Evolutionary conservation across 1,140 invertebrate species (phyloP).

Genomic region (Oedothorax gibbosus): DNA sequence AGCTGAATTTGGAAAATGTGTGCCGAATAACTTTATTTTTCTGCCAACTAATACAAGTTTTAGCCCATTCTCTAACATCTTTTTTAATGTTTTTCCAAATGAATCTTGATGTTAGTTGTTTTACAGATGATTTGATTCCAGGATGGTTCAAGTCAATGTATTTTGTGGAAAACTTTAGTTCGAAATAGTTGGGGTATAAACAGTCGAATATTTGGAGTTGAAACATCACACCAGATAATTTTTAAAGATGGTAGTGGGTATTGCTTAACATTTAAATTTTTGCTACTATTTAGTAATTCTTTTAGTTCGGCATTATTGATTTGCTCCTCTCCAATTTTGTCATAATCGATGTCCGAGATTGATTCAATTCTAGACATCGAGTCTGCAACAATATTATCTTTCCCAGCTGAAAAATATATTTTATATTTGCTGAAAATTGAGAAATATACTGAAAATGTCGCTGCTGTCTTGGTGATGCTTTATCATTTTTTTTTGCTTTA

Average conservation of each 20-base stretch:
- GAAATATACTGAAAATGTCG: neutral
- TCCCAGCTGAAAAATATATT: too few species aligned
- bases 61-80: too few species aligned
- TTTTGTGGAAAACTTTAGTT: too few species aligned
- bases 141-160: too few species aligned
- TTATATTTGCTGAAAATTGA: neutral
- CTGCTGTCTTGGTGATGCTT: neutral
- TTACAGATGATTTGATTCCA: too few species aligned
- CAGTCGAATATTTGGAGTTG: constrained; percentile 15
- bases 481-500: constrained; percentile 19
- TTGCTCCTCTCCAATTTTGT: neutral
- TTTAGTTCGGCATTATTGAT: too few species aligned
- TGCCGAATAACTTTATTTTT: too few species aligned
- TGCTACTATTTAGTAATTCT: neutral
- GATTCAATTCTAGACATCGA: neutral
- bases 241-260: neutral
- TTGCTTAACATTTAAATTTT: constrained; percentile 1
- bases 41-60: too few species aligned
- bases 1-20: too few species aligned
- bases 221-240: constrained; percentile 16
- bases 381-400: constrained; percentile 9
- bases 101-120: too few species aligned
- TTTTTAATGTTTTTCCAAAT: too few species aligned
- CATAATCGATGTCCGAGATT: constrained; percentile 8
- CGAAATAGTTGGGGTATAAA: too few species aligned